Percentiles rank a stretch among this genome's conserved stretches.
phyloP scores from a whole-genome alignment of 2,797 vertebrate genomes.

The Poecilia gillii region DNA sequence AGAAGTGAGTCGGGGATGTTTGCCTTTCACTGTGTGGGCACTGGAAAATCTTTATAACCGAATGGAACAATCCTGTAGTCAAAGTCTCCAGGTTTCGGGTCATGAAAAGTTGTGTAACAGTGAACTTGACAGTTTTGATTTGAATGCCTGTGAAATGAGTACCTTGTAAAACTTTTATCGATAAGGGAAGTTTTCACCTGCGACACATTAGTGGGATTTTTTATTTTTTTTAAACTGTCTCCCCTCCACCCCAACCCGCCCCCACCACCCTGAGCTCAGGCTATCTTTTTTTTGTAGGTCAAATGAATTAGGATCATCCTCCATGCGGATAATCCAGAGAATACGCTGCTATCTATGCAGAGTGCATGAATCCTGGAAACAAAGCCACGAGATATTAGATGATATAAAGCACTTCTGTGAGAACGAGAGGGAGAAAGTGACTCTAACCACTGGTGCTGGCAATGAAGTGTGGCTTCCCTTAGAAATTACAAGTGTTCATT shows the following conservation, averaged over 20 bases:
- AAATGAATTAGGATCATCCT: conserved; percentile 68
- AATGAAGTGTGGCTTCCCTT: conserved; percentile 41
- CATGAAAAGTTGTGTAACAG: conserved; percentile 12
- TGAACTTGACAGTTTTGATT: conserved; percentile 15
- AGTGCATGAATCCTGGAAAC: conserved; percentile 56
- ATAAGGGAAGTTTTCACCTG: conserved; percentile 49
- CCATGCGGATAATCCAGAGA: conserved; percentile 61
- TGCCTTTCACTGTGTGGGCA: conserved; percentile 67
- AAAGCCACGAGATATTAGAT: conserved; percentile 58
- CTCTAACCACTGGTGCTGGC: conserved; percentile 31
- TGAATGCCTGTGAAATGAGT: conserved; percentile 27
- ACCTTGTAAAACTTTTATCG: conserved; percentile 33
- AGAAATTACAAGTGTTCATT: conserved; percentile 60
- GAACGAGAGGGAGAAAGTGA: conserved; percentile 40
- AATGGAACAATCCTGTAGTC: conserved; percentile 60
- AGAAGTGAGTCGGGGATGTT: conserved; percentile 56
- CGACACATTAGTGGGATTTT: conserved; percentile 50
- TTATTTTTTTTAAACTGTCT: conserved; percentile 38
- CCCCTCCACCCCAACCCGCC: too few species aligned
- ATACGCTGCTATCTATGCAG: conserved; percentile 61
- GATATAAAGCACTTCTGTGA: conserved; percentile 45
- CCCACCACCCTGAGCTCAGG: conserved; percentile 18
- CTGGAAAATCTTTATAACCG: conserved; percentile 65
- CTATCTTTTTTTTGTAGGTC: conserved; percentile 64
- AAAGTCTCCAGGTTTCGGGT: conserved; percentile 22